These are phyloP conservation scores for Melolontha melolontha DNA, from an alignment of 2,888 invertebrate genomes.

Conservation along the genomic window DNA sequence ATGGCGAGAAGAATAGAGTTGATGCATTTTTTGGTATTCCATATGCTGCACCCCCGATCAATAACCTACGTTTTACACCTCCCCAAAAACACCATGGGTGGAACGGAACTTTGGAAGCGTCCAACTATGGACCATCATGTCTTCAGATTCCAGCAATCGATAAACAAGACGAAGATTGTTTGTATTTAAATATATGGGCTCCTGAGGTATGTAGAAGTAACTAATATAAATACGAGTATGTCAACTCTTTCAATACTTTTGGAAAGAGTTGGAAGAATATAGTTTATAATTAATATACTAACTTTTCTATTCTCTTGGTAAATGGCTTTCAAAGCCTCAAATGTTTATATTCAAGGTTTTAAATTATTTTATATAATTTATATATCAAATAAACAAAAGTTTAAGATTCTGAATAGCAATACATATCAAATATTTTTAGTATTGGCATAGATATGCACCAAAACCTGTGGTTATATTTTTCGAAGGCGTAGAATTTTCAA, in stretches of 20 bases:
- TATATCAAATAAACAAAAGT: too few relatives aligned
- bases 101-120: slow-evolving; percentile 78
- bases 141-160: slow-evolving; percentile 69
- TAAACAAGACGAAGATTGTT: slow-evolving; percentile 80
- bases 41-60: slow-evolving; percentile 82
- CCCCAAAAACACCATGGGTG: slow-evolving; percentile 79
- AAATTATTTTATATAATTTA: too few relatives aligned
- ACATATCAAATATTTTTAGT: slow-evolving; percentile 9
- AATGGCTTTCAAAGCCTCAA: slow-evolving; percentile 26
- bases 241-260: too few relatives aligned
- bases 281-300: too few relatives aligned
- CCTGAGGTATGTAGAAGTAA: too few relatives aligned
- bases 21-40: slow-evolving; percentile 84
- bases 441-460: slow-evolving; percentile 64
- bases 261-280: too few relatives aligned
- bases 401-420: too few relatives aligned
- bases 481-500: slow-evolving; percentile 74
- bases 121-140: slow-evolving; percentile 77
- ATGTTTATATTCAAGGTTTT: slow-evolving; percentile 3
- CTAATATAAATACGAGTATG: too few relatives aligned
- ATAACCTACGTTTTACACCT: slow-evolving; percentile 79
- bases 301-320: too few relatives aligned
- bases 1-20: slow-evolving; percentile 73
- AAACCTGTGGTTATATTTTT: slow-evolving; percentile 79
- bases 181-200: slow-evolving; percentile 92